phyloP scores from a whole-genome alignment of 2,113 vertebrate genomes.

The Epinephelus lanceolatus region DNA sequence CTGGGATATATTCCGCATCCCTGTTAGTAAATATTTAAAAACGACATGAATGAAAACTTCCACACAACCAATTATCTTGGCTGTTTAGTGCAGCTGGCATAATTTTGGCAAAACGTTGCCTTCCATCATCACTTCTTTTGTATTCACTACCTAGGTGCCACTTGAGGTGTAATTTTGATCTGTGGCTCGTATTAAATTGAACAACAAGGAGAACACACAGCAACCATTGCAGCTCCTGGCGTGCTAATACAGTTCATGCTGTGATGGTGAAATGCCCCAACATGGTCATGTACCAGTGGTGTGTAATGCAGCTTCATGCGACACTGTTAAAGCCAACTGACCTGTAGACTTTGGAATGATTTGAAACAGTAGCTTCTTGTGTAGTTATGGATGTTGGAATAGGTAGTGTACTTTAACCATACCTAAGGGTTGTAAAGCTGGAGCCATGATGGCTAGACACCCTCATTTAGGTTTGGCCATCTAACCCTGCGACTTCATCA shows the following conservation, averaged over 20 bases:
- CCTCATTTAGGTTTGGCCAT: constrained; percentile 32
- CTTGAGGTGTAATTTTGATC: neutral
- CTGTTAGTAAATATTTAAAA: neutral
- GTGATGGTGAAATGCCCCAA: neutral
- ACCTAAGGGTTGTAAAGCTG: constrained; percentile 46
- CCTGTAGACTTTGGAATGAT: constrained; percentile 62
- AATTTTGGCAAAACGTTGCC: neutral
- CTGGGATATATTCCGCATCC: neutral
- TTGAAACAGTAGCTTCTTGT: neutral
- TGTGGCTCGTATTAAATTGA: neutral
- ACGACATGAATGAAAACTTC: neutral
- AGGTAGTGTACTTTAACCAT: constrained; percentile 56
- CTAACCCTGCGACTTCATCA: neutral
- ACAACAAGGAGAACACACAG: neutral
- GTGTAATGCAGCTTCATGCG: neutral
- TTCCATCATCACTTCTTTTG: neutral
- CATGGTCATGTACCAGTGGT: neutral
- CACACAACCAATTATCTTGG: neutral
- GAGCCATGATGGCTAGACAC: neutral
- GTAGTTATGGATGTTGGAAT: constrained; percentile 13
- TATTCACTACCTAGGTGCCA: neutral
- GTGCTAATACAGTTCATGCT: neutral
- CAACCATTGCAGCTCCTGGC: neutral
- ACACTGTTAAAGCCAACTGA: neutral
- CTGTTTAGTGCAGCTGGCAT: neutral